Base-by-base conservation (phyloP, 1,140 invertebrate genomes). In the Epicauta chinensis region DNA sequence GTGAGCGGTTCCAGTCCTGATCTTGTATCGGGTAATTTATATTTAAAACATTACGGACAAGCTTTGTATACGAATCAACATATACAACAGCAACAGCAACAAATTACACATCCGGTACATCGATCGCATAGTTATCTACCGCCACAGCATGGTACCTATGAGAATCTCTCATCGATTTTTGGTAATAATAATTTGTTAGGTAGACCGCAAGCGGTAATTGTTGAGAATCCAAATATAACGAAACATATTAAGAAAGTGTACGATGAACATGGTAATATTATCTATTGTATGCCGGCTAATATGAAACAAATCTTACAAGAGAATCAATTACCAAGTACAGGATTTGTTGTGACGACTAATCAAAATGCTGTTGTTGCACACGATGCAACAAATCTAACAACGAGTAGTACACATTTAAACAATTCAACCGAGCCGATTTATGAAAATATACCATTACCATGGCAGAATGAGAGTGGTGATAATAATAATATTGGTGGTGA, bases 1-100 rank as follows among this genome's bases (percentile, higher is more conserved):
- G 83, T 86, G 1, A 82, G 82, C 5, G 84, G 83, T 1, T 85
- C 83, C 5, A 88, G 85, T 68, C 86, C 86, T 0, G 86, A 89
- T 74, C 68, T 89, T 51, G 82, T 88, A 0, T 86, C 86, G 16
- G 73, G 62, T 14, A 67, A 63, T 46, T 74, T 81, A 13, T 80
- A 76, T 59, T 62, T 77, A 38, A 67, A 60, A 51, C 71, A 64
- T 16, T 60, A 59, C 37, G 53, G 62, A 4, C 55, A 57, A 52
- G 51, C 47, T 52, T 59, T 58, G 34, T 65, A 57, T 53, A 16
- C 42, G 48, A 53, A 54, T 37, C 67, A 74, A 55, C 67, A 67
- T 9, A 9, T 34, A n/a, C 32, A 34, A 34, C 32, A 11, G 11
- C 32, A 23, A 23, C 32, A 34, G 3, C 32, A 34, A 12, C 32